A percentile compares a stretch with the other conserved stretches of the same genome.
Evolutionary conservation across 2,797 vertebrate genomes (phyloP).

Genomic region (Mormyrops attenuatus): DNA sequence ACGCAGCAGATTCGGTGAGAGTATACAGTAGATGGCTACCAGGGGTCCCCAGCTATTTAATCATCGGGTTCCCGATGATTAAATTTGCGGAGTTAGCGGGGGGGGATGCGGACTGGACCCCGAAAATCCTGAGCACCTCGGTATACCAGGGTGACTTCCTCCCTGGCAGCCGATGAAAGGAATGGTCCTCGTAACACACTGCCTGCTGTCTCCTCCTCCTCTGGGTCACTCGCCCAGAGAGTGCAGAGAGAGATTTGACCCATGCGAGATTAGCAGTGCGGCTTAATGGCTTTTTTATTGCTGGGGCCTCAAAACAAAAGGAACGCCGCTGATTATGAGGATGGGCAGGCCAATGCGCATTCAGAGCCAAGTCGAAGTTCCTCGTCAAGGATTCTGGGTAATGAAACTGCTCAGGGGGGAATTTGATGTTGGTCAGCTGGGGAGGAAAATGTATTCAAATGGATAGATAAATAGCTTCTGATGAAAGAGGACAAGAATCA

Average conservation of each 20-base stretch:
- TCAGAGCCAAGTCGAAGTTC: neutral
- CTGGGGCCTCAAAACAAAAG: neutral
- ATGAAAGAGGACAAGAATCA: neutral
- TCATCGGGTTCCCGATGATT: neutral
- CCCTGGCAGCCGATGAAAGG: neutral
- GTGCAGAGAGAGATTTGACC: neutral
- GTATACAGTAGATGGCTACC: neutral
- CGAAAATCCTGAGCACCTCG: neutral
- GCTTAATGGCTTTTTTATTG: slow-evolving; percentile 14
- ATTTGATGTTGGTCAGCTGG: neutral
- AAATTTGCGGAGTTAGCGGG: neutral
- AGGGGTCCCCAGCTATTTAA: neutral
- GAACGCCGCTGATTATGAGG: neutral
- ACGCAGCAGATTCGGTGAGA: neutral
- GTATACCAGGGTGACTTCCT: neutral
- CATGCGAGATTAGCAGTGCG: neutral
- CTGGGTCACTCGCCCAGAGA: neutral
- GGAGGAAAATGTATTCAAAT: slow-evolving; percentile 7
- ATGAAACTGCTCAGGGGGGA: neutral
- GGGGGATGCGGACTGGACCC: neutral
- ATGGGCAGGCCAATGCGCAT: neutral
- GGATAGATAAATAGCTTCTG: neutral
- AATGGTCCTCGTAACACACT: neutral
- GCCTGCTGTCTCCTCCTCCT: neutral
- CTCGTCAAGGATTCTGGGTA: neutral